phyloP scores from a whole-genome alignment of 2,113 vertebrate genomes.

The Seriola dumerili region DNA sequence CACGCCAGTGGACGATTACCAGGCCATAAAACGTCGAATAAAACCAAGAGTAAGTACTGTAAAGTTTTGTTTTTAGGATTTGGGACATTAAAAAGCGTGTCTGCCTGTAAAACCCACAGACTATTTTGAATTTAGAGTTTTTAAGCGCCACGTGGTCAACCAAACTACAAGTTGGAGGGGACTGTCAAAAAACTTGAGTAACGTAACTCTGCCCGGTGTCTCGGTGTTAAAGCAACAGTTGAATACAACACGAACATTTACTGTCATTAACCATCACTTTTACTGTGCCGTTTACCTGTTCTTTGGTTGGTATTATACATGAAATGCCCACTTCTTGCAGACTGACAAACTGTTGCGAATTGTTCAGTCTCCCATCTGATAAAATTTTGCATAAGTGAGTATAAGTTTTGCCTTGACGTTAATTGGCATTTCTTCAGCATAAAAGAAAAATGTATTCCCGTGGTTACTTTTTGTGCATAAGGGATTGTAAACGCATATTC shows the following conservation, averaged over 20 bases:
- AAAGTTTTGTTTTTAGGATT: neutral
- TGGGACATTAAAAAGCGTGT: rapidly evolving
- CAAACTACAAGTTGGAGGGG: constrained; percentile 25
- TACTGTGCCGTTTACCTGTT: neutral
- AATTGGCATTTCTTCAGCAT: neutral
- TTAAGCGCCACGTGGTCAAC: constrained; percentile 76
- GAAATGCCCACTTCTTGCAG: neutral
- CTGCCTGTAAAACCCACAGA: neutral
- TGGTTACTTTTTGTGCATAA: neutral
- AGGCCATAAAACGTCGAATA: constrained; percentile 67
- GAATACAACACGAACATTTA: neutral
- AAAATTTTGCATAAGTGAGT: too few relatives aligned
- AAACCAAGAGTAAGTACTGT: constrained; percentile 68
- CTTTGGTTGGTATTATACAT: neutral
- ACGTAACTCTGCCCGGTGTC: constrained; percentile 1
- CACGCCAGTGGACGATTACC: constrained; percentile 7
- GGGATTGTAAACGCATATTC: neutral
- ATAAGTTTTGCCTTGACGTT: too few relatives aligned
- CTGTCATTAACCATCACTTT: neutral
- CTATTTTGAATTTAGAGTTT: neutral
- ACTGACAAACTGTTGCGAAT: neutral
- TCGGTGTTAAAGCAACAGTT: neutral
- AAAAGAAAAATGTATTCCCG: neutral
- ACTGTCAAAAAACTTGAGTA: constrained; percentile 64
- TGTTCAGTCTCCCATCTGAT: too few relatives aligned